Evolutionary conservation across 2,888 invertebrate genomes (phyloP), one percentile per base, ranked within the genome.

Genomic region (Crossocerus cetratus): DNA sequence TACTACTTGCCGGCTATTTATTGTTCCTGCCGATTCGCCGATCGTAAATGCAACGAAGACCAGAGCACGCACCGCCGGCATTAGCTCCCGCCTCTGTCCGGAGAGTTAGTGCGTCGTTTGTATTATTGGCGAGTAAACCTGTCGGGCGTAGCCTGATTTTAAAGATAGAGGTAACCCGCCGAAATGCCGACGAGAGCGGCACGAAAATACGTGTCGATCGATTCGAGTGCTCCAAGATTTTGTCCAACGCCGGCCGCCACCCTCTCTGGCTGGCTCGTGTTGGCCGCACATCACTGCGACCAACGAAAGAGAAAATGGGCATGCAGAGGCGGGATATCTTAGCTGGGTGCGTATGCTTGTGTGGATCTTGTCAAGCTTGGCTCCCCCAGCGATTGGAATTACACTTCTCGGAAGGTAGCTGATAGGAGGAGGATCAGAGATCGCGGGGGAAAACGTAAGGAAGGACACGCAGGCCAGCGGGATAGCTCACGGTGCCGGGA

Each of bases 401-500:
- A 49, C 16, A 16, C 49, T 49, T 49, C 49, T 49, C 14, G 49
- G 49, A 49, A 49, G 49, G 49, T 49, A 49, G 49, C 49, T 32
- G 32, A 32, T 32, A 32, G 32, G 8, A 32, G 32, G 32, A 32
- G 49, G 49, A 49, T 49, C 49, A 16, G 5, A n/a, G 49, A 16
- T 16, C 49, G 4, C 43, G 49, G 32, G 32, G 32, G 32, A 32
- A 32, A 32, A 32, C 32, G 32, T 11, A 32, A 32, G 32, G 32
- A 32, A 32, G 32, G 32, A 32, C 32, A 32, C 32, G 32, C 32
- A 32, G 32, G 32, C 32, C 32, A 70, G 65, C 70, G 60, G 65
- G 59, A 49, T 68, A 64, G 32, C 32, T 32, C 32, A 32, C 32
- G 32, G 5, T 32, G 32, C 32, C 56, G 42, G 74, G 81, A 86